Evolutionary conservation across 53 echinoderm and acorn worm species (phyloP).

Genomic region (Crossaster papposus): DNA sequence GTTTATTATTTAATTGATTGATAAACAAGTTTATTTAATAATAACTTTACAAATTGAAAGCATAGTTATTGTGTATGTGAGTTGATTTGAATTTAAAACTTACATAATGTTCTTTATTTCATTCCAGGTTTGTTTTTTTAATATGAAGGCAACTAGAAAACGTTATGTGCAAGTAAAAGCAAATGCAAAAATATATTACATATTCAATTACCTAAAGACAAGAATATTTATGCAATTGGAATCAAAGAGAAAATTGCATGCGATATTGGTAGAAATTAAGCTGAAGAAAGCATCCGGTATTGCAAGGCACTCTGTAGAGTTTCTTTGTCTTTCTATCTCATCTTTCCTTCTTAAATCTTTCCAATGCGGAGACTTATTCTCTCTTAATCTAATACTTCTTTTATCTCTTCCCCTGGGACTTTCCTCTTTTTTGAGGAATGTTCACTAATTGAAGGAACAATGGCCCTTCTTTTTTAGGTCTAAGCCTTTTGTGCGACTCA

Average conservation of each 20-base stretch:
- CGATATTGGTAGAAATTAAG: background rate
- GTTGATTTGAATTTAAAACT: no score
- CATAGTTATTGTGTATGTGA: no score
- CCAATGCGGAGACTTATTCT: background rate
- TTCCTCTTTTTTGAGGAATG: background rate
- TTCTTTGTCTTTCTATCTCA: background rate
- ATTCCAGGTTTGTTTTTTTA: no score
- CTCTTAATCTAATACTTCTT: background rate
- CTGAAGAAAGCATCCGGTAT: background rate
- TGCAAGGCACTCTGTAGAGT: background rate
- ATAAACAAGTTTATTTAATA: no score
- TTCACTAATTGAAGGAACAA: constrained; percentile 9
- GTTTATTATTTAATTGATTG: no score
- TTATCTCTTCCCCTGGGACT: background rate
- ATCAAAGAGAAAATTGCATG: background rate
- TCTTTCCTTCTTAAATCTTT: background rate
- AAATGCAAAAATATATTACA: no score
- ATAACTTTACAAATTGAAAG: no score
- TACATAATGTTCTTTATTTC: no score
- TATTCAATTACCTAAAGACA: no score
- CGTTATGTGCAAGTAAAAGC: no score
- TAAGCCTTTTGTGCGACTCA: background rate
- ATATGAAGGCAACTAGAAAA: no score
- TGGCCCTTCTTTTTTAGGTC: background rate
- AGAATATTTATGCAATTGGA: no score